Conservation (phyloP, 2,888 invertebrate genomes). For the Polydrusus tereticollis region DNA sequence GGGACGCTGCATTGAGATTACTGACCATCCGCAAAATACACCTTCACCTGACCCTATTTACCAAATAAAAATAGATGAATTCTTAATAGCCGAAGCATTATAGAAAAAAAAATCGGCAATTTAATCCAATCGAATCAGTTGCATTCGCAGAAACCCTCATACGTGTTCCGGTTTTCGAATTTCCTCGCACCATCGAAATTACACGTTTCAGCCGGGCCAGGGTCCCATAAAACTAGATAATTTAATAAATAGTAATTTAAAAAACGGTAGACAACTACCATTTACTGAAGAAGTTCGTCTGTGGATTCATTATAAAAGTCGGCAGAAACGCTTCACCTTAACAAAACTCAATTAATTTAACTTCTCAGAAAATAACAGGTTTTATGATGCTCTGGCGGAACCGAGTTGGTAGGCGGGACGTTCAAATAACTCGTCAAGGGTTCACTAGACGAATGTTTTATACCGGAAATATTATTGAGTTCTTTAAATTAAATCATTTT, state of each 20-base stretch:
- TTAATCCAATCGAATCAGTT: constrained; percentile 42
- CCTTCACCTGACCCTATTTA: background rate
- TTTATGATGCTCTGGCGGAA: constrained; percentile 57
- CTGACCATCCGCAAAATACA: background rate
- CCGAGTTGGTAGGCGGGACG: constrained; percentile 24
- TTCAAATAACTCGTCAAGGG: constrained; percentile 1
- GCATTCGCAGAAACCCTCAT: constrained; percentile 41
- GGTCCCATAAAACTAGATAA: constrained; percentile 53
- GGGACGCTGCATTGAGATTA: background rate
- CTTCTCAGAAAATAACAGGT: constrained; percentile 66
- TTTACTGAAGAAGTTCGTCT: constrained; percentile 63
- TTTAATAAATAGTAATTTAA: constrained; percentile 61
- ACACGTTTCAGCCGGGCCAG: constrained; percentile 37
- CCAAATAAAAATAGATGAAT: background rate
- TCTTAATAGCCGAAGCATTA: background rate
- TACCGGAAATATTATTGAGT: constrained; percentile 9
- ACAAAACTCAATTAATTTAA: constrained; percentile 66
- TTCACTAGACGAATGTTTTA: background rate
- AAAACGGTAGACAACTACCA: constrained; percentile 63
- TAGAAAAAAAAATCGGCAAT: constrained; percentile 25
- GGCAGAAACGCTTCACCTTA: constrained; percentile 47
- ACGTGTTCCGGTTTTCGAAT: constrained; percentile 36
- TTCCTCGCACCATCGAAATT: constrained; percentile 42
- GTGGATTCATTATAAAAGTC: constrained; percentile 60
- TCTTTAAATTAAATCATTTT: no score